Percentiles rank a stretch among this genome's conserved stretches.
Evolutionary conservation across 1,140 invertebrate genomes (phyloP).

Genomic region (Drosophila elegans): DNA sequence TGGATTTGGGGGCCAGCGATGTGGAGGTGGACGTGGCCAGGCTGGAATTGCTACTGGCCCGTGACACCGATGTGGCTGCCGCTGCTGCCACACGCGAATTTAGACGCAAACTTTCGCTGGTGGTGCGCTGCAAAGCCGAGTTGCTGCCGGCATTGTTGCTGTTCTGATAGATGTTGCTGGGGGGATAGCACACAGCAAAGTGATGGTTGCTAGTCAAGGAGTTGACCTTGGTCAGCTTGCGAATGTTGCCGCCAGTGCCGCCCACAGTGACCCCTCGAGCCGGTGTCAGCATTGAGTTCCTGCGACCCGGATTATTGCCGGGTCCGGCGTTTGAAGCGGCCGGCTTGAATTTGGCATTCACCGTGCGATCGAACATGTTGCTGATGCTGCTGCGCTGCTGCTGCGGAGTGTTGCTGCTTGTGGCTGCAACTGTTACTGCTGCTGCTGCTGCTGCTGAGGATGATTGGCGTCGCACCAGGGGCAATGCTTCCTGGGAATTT

Average conservation of each 20-base stretch:
- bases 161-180: slow-evolving; percentile 34
- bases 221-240: slow-evolving; percentile 75
- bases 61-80: slow-evolving; percentile 33
- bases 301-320: slow-evolving; percentile 46
- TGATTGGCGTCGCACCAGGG: slow-evolving; percentile 28
- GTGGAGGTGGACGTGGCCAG: slow-evolving; percentile 83
- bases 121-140: slow-evolving; percentile 88
- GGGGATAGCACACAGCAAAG: slow-evolving; percentile 50
- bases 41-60: slow-evolving; percentile 55
- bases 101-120: slow-evolving; percentile 91
- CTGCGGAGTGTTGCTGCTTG: slow-evolving; percentile 27
- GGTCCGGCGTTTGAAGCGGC: slow-evolving; percentile 33
- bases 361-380: slow-evolving; percentile 77
- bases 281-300: slow-evolving; percentile 73
- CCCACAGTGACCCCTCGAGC: slow-evolving; percentile 33
- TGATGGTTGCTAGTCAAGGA: slow-evolving; percentile 70
- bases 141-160: slow-evolving; percentile 33
- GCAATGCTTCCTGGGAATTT: slow-evolving; percentile 72
- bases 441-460: slow-evolving; percentile 25
- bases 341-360: slow-evolving; percentile 73
- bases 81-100: slow-evolving; percentile 54
- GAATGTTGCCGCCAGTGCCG: slow-evolving; percentile 42
- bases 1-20: slow-evolving; percentile 73
- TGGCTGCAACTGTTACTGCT: slow-evolving; percentile 24
- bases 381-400: slow-evolving; percentile 37